Evolutionary conservation across 2,888 invertebrate genomes (phyloP).

Genomic region (Leucoma salicis): DNA sequence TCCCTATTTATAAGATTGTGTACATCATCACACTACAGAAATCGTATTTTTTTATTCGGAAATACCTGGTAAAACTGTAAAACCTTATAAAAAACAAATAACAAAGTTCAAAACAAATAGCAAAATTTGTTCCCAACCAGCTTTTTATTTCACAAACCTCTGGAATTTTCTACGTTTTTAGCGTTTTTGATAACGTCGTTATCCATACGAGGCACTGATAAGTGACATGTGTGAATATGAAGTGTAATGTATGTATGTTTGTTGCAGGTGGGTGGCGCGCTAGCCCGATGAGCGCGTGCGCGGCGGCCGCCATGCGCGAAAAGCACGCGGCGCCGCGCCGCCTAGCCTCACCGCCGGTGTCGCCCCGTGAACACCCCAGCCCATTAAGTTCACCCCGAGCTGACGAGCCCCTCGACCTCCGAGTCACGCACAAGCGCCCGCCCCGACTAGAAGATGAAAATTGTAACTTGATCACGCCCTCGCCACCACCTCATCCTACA

Average conservation of each 20-base stretch:
- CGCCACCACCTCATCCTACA: constrained; percentile 79
- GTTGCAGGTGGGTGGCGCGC: constrained; percentile 80
- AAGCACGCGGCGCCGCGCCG: constrained; percentile 96
- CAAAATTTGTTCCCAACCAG: no score
- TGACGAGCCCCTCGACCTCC: constrained; percentile 93
- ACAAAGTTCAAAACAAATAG: no score
- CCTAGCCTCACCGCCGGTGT: constrained; percentile 84
- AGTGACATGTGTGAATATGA: no score
- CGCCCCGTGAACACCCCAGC: constrained; percentile 76
- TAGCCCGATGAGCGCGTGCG: constrained; percentile 88
- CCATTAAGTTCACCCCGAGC: constrained; percentile 73
- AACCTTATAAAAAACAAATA: no score
- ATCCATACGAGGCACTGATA: no score
- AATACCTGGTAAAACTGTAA: no score
- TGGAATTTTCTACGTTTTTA: no score
- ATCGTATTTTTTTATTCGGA: no score
- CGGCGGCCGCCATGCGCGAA: constrained; percentile 89
- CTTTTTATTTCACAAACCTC: no score
- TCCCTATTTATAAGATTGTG: no score
- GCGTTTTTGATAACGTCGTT: no score
- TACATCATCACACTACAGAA: no score
- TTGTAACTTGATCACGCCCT: constrained; percentile 88
- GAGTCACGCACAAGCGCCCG: constrained; percentile 92
- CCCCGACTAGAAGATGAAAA: constrained; percentile 90
- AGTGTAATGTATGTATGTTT: constrained; percentile 37